Evolutionary conservation across 2,888 invertebrate genomes (phyloP), one percentile per base, ranked within the genome.

Genomic region (Venusia cambrica): DNA sequence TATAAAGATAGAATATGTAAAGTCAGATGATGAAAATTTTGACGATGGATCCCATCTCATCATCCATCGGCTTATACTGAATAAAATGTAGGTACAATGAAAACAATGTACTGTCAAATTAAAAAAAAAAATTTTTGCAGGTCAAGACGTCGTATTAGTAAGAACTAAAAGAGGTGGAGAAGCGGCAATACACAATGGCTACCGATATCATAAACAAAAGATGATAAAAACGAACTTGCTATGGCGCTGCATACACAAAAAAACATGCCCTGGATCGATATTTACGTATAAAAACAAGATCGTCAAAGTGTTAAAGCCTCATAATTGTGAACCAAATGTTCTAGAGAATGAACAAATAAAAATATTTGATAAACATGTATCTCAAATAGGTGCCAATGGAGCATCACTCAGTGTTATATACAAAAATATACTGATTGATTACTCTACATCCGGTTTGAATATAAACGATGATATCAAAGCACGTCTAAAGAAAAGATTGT

Each of bases 191-290:
- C 14, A 26, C 19, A 14, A 27, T 1, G 39, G 35, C 11, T 30
- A 31, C 10, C 26, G 27, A 8, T 21, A 26, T 6, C 11, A 27
- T 12, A 14, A 29, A 31, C 17, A 28, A 9, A 18, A 25, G 7
- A 4, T 17, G n/a, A 10, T 11, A 22, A 16, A 6, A 22, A 21
- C 3, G 6, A 12, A 6, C 7, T 5, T 18, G 2, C 6, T 33
- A 5, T 38, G 38, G 38, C 21, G 14, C 6, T 38, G 38, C 15
- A 8, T 1, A 32, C 32, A 14, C 12, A 14, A 4, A 5, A 24
- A 14, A 9, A 4, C 14, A 1, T 22, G 21, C 4, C 11, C 4
- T 5, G 11, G 12, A 22, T 12, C 11, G 2, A 3, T 22, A 3
- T n/a, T n/a, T 3, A 22, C 21, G n/a, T n/a, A n/a, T 1, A 9